Percentiles rank a stretch among this genome's conserved stretches.
Evolutionary conservation across 2,113 vertebrate species (phyloP).

Genomic region (Arizona elegans): DNA sequence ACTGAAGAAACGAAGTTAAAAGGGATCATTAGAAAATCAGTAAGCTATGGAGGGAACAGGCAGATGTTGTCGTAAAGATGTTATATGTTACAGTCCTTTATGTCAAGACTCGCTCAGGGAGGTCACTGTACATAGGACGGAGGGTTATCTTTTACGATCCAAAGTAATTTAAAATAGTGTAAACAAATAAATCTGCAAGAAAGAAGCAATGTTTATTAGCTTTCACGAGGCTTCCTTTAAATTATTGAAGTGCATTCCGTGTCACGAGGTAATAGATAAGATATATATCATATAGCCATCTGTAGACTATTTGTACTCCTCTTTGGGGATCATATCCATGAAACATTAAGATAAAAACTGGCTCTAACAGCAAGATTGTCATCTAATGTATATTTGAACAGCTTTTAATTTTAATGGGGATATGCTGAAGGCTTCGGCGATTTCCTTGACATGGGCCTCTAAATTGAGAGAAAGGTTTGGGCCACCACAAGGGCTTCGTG

Average conservation of each 20-base stretch:
- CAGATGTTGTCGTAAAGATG: conserved; percentile 61
- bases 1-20: conserved; percentile 61
- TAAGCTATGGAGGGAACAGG: conserved; percentile 60
- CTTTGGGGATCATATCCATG: conserved; percentile 14
- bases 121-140: conserved; percentile 60
- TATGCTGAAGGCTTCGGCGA: background rate
- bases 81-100: conserved; percentile 63
- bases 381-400: conserved; percentile 15
- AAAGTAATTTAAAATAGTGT: conserved; percentile 62
- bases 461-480: background rate
- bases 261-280: conserved; percentile 29
- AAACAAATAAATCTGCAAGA: conserved; percentile 69
- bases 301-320: conserved; percentile 30
- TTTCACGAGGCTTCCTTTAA: conserved; percentile 50
- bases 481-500: background rate
- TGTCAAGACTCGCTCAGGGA: conserved; percentile 63
- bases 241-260: conserved; percentile 3
- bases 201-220: conserved; percentile 63
- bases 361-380: conserved; percentile 30
- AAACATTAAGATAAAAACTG: background rate
- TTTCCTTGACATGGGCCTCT: background rate
- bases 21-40: conserved; percentile 55
- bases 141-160: conserved; percentile 66
- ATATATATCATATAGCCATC: conserved; percentile 44
- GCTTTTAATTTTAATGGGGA: background rate